Conservation (phyloP, 2,113 vertebrate genomes). For the Otolemur garnettii region DNA sequence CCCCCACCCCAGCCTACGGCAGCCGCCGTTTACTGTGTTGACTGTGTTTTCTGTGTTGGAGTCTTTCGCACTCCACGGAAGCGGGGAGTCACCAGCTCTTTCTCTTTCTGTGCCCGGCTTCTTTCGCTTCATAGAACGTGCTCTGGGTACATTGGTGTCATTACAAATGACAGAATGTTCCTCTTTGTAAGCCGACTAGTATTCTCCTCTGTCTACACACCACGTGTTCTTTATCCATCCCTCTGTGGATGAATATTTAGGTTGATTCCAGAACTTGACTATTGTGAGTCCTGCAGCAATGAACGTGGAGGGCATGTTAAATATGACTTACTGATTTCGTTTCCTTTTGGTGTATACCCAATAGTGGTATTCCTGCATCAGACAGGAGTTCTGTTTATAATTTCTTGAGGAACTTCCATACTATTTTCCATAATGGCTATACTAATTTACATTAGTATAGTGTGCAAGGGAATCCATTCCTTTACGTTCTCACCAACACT, state of each 20-base stretch:
- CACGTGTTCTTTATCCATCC: background rate
- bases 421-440: background rate
- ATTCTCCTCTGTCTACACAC: background rate
- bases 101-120: background rate
- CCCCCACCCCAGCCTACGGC: background rate
- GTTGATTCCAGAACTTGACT: background rate
- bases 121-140: background rate
- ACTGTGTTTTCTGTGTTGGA: background rate
- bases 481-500: background rate
- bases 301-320: background rate
- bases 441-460: background rate
- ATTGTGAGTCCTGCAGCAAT: background rate
- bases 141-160: background rate
- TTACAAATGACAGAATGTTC: background rate
- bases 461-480: background rate
- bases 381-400: background rate
- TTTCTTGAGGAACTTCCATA: background rate
- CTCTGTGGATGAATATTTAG: background rate
- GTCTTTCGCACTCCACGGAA: background rate
- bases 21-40: background rate
- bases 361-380: background rate
- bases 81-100: background rate
- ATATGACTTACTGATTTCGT: background rate
- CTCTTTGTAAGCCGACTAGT: background rate
- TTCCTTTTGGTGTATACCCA: background rate